phyloP scores from a whole-genome alignment of 2,888 invertebrate genomes.

The Tetramorium bicarinatum region DNA sequence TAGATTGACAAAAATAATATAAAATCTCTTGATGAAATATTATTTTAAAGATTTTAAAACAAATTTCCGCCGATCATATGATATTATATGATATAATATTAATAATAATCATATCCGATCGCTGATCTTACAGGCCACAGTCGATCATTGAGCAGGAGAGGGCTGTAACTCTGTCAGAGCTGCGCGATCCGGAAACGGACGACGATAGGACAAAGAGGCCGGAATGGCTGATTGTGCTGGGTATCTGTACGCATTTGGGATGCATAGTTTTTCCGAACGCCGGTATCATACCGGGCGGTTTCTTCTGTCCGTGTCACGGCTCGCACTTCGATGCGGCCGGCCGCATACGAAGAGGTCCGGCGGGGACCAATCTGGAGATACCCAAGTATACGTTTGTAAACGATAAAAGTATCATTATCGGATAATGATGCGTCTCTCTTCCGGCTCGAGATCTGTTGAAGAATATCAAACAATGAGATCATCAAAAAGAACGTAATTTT shows the following conservation, averaged over 20 bases:
- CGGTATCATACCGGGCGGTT: constrained; percentile 91
- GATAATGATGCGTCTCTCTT: constrained; percentile 78
- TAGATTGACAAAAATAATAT: no score
- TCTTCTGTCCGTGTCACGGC: constrained; percentile 95
- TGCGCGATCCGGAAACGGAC: constrained; percentile 92
- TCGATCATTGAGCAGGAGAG: constrained; percentile 90
- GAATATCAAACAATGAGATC: not conserved
- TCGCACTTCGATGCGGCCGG: constrained; percentile 93
- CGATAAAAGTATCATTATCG: constrained; percentile 88
- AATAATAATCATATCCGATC: not conserved
- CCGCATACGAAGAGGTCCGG: constrained; percentile 92
- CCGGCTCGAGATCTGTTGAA: not conserved
- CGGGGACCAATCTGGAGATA: constrained; percentile 91
- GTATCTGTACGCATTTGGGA: constrained; percentile 94
- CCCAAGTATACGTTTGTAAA: constrained; percentile 89
- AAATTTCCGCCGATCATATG: not conserved
- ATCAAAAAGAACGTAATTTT: not conserved
- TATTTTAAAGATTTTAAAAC: no score
- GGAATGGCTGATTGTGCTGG: constrained; percentile 93
- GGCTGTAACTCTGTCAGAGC: constrained; percentile 88
- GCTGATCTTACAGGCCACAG: constrained; percentile 86
- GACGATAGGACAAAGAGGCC: constrained; percentile 89
- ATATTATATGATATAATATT: not conserved
- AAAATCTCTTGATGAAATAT: no score
- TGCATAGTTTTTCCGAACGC: constrained; percentile 93